These are phyloP conservation scores for Pterocles orientalis DNA, from an alignment of 2,113 vertebrate genomes.

Conservation along the genomic window DNA sequence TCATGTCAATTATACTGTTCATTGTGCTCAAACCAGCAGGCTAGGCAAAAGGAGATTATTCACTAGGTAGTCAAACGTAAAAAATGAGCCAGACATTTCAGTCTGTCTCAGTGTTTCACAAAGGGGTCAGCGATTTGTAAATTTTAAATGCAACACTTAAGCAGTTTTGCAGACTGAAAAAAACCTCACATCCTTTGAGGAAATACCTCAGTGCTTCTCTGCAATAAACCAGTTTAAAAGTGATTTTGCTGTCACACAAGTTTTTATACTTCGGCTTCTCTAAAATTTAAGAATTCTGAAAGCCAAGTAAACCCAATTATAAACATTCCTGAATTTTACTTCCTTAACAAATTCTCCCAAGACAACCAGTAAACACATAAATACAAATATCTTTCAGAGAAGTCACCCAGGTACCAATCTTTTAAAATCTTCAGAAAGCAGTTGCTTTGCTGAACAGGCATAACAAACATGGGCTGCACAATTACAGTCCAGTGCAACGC, in stretches of 20 bases:
- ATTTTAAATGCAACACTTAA: slow-evolving; percentile 22
- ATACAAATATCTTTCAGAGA: not conserved
- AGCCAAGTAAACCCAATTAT: not conserved
- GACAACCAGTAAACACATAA: not conserved
- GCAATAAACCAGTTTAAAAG: not conserved
- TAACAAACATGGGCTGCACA: not conserved
- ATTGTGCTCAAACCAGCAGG: not conserved
- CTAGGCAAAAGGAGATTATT: slow-evolving; percentile 10
- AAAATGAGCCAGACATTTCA: slow-evolving; percentile 10
- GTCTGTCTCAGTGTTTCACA: slow-evolving; percentile 4
- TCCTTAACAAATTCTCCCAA: not conserved
- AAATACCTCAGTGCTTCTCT: not conserved
- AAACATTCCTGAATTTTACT: not conserved
- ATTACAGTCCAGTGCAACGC: not conserved
- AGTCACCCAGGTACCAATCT: not conserved
- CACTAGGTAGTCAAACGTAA: not conserved
- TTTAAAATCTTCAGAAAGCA: not conserved
- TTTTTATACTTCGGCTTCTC: not conserved
- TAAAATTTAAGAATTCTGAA: not conserved
- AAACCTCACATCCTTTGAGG: not conserved
- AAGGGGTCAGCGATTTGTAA: slow-evolving; percentile 11
- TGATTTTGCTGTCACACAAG: not conserved
- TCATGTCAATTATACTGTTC: not conserved
- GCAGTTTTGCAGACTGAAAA: slow-evolving; percentile 23
- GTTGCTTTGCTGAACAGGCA: not conserved